Conservation (phyloP, 2,113 vertebrate species). For the Hipposideros armiger region DNA sequence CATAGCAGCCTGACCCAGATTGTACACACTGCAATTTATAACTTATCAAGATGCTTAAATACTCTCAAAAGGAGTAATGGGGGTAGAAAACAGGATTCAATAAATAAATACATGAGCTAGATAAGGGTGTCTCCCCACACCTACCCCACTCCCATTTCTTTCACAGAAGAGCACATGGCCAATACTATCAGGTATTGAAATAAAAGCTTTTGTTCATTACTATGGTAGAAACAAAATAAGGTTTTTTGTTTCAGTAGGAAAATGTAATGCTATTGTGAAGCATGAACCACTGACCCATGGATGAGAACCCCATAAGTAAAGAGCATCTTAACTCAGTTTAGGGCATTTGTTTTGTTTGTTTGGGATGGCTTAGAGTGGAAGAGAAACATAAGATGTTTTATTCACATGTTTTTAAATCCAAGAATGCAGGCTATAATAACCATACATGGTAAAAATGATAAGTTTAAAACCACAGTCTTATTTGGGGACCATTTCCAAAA, state of each 20-base stretch:
- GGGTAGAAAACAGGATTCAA: neutral
- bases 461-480: neutral
- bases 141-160: neutral
- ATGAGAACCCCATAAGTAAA: neutral
- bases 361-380: neutral
- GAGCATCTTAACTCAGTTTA: neutral
- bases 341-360: neutral
- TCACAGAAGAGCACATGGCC: neutral
- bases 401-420: neutral
- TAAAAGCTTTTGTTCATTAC: neutral
- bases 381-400: neutral
- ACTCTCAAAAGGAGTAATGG: neutral
- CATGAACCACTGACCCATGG: neutral
- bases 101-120: neutral
- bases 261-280: neutral
- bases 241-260: neutral
- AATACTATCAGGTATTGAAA: neutral
- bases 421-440: neutral
- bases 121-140: neutral
- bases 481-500: neutral
- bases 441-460: neutral
- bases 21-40: neutral
- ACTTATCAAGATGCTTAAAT: neutral
- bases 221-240: neutral
- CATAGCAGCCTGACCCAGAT: neutral